phyloP scores from a whole-genome alignment of 1,140 invertebrate genomes.

The Bombyx mori region ASM3026992v2 NC_085130.1:18780501-18781000 shows the following conservation, averaged over 20 bases:
- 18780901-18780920: conserved; percentile 27
- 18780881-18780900: conserved; percentile 30
- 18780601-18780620: conserved; percentile 7
- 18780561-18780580: conserved; percentile 54
- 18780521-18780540: conserved; percentile 51
- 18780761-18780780: not conserved
- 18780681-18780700: conserved; percentile 3
- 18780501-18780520: conserved; percentile 37
- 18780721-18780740: not conserved
- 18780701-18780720: not conserved
- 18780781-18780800: too few species aligned
- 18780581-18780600: conserved; percentile 33
- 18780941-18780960: conserved; percentile 48
- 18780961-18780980: conserved; percentile 45
- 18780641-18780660: conserved; percentile 2
- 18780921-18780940: conserved; percentile 45
- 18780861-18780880: conserved; percentile 34
- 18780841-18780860: conserved; percentile 37
- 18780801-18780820: too few species aligned
- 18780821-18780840: conserved; percentile 1
- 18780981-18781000: conserved; percentile 32
- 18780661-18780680: not conserved
- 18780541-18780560: conserved; percentile 62
- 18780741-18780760: conserved; percentile 7
- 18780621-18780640: not conserved